Evolutionary conservation across 2,888 invertebrate species (phyloP).

Genomic region (Ecliptopera silaceata): DNA sequence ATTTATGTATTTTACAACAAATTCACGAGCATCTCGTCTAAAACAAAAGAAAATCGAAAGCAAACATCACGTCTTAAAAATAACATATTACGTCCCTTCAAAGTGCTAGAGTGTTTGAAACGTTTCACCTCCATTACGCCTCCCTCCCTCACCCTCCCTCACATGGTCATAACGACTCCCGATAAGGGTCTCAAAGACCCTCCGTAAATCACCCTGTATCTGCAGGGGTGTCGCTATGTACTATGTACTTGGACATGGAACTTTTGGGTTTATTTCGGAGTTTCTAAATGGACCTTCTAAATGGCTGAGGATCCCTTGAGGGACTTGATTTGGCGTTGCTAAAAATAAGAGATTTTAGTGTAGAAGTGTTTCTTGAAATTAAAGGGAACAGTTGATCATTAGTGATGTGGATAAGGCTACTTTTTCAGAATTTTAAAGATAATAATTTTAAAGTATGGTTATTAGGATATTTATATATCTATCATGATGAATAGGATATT

Average conservation of each 20-base stretch:
- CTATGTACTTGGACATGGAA: slow-evolving; percentile 68
- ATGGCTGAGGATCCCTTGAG: slow-evolving; percentile 11
- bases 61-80: slow-evolving; percentile 66
- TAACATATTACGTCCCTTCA: slow-evolving; percentile 78
- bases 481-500: too few species aligned
- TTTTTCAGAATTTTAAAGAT: too few species aligned
- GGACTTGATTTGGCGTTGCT: neutral
- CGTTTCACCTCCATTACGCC: slow-evolving; percentile 56
- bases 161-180: slow-evolving; percentile 82
- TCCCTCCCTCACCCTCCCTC: slow-evolving; percentile 55
- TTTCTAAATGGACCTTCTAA: slow-evolving; percentile 25
- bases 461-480: too few species aligned
- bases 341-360: slow-evolving; percentile 3
- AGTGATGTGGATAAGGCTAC: too few species aligned
- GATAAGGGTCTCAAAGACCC: slow-evolving; percentile 80
- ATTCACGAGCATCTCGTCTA: neutral
- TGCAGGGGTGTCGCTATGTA: slow-evolving; percentile 62
- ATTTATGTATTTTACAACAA: too few species aligned
- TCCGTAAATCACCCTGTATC: slow-evolving; percentile 80
- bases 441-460: too few species aligned
- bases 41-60: slow-evolving; percentile 59
- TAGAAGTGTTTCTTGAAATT: too few species aligned
- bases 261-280: slow-evolving; percentile 34
- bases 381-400: too few species aligned
- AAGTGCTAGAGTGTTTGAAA: slow-evolving; percentile 63